Conservation (phyloP, 2,797 vertebrate species). For the Micropoecilia bifurca region DNA sequence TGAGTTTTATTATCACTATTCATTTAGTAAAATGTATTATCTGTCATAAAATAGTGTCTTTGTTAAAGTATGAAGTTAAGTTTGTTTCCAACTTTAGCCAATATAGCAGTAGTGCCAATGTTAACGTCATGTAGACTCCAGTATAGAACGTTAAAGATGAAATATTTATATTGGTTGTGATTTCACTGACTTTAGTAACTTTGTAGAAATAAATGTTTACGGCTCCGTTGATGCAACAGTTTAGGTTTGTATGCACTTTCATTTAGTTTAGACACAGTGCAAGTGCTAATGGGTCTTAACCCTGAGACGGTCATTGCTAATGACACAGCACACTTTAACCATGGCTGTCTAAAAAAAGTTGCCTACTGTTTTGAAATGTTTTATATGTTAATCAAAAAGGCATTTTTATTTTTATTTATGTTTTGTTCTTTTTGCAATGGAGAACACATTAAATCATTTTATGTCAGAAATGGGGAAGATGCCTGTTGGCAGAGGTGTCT, state of each 20-base stretch:
- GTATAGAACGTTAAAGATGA: not conserved
- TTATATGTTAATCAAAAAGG: not conserved
- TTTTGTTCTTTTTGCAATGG: not conserved
- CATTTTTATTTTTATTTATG: not conserved
- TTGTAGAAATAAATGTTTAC: not conserved
- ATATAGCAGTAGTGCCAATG: not conserved
- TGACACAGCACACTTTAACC: not conserved
- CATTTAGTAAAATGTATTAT: not conserved
- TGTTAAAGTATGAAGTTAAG: not conserved
- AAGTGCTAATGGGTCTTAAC: not conserved
- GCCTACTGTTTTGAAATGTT: not conserved
- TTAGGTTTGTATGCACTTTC: not conserved
- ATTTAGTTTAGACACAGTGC: not conserved
- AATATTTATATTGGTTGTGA: not conserved
- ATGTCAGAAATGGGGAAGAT: not conserved
- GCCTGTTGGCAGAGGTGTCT: not conserved
- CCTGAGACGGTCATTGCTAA: not conserved
- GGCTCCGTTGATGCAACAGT: not conserved
- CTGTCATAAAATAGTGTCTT: not conserved
- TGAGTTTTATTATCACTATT: not conserved
- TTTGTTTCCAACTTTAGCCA: not conserved
- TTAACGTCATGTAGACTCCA: not conserved
- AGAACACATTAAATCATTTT: not conserved
- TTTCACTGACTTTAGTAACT: not conserved
- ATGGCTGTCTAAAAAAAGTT: not conserved